phyloP scores from a whole-genome alignment of 2,113 vertebrate genomes.

The Uria lomvia region DNA sequence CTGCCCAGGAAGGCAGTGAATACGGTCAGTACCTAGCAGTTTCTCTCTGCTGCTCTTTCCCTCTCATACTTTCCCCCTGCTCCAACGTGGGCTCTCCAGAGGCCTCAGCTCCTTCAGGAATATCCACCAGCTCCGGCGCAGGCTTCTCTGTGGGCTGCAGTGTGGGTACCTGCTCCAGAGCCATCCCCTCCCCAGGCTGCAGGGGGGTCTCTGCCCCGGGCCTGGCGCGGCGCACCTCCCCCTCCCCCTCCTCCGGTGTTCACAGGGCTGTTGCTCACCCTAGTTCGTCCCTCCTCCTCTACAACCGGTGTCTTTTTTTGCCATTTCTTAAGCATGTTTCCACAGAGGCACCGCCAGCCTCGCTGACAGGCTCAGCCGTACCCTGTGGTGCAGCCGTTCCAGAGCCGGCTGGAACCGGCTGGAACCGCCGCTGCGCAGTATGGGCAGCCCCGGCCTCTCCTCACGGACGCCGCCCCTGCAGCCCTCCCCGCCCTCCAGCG shows the following conservation, averaged over 20 bases:
- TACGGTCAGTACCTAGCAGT: too few relatives aligned
- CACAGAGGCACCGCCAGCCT: too few relatives aligned
- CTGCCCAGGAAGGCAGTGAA: rapidly evolving
- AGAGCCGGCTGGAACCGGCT: rapidly evolving
- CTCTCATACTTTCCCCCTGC: not conserved
- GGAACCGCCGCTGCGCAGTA: rapidly evolving
- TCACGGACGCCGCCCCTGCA: not conserved
- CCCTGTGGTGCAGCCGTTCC: rapidly evolving
- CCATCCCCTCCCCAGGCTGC: rapidly evolving
- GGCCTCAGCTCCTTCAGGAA: not conserved
- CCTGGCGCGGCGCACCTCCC: rapidly evolving
- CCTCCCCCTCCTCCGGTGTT: rapidly evolving
- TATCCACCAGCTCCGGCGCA: rapidly evolving
- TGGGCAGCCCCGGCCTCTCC: rapidly evolving
- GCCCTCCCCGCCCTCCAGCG: too few relatives aligned
- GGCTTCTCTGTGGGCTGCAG: rapidly evolving
- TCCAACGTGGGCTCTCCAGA: rapidly evolving
- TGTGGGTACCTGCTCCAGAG: rapidly evolving
- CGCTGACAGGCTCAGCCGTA: not conserved
- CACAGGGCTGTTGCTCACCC: rapidly evolving
- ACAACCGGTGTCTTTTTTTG: not conserved
- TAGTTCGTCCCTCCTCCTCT: not conserved
- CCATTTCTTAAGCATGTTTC: not conserved
- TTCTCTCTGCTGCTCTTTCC: not conserved
- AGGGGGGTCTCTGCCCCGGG: rapidly evolving